Evolutionary conservation across 2,113 vertebrate genomes (phyloP), one percentile per base, ranked within the genome.

Genomic region (Podarcis raffonei): DNA sequence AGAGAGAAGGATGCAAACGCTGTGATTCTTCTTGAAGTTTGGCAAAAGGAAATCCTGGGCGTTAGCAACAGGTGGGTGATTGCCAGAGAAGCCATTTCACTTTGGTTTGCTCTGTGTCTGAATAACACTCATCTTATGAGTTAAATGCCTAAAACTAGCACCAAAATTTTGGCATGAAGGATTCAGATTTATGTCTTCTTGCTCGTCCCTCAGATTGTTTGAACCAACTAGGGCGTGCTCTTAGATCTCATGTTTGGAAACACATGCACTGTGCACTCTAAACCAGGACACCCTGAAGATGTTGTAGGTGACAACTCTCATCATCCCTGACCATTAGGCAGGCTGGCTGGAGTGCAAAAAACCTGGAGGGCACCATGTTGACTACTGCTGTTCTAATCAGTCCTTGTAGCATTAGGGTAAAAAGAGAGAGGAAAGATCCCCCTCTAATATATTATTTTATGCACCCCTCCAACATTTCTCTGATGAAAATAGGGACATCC

Each of bases 21-120:
- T 2, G n/a, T 85, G 90, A 68, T 81, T 91, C 75, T 57, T 68
- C 66, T 76, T 42, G n/a, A 68, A 81, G 72, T 22, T 78, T 84
- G 72, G 53, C 39, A 90, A 9, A 75, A 81, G 83, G n/a, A 27
- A 69, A 37, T 35, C 39, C 20, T 20, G 53, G 35, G 25, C n/a
- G 20, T 11, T 71, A 71, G 35, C 22, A 59, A 81, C 20, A 23
- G 2, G 3, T 5, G 32, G 53, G 3, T 27, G 12, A 11, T 75
- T 80, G 75, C 74, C n/a, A 89, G 62, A 57, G 25, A 84, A 75
- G 25, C 57, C 23, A 53, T 85, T 85, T 74, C 74, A 37, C 8
- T 62, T 8, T 16, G n/a, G 78, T 75, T 69, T 66, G n/a, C 18
- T 66, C 59, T 25, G 22, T 83, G n/a, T 72, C 66, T 78, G 30